phyloP scores from a whole-genome alignment of 1,140 invertebrate genomes.

The Drosophila biarmipes region DNA sequence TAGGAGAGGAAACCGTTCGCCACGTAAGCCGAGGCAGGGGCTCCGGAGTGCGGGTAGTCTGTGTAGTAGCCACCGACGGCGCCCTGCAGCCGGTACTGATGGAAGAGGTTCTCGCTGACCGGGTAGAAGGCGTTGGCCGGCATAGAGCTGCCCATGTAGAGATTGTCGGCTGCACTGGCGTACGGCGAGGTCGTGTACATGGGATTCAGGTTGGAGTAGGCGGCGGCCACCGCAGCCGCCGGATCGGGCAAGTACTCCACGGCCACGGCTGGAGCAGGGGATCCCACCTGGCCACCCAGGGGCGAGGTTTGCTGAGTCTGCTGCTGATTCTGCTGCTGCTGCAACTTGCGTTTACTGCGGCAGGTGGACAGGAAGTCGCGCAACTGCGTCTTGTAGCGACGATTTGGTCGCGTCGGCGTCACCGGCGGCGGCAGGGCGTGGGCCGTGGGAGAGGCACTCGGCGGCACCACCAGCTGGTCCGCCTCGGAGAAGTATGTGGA shows the following conservation, averaged over 20 bases:
- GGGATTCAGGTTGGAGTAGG: slow-evolving; percentile 93
- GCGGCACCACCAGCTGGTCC: slow-evolving; percentile 90
- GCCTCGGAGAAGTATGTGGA: slow-evolving; percentile 95
- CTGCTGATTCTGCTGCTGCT: slow-evolving; percentile 86
- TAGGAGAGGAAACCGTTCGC: slow-evolving; percentile 90
- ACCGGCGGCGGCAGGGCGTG: slow-evolving; percentile 85
- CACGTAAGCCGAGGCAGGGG: slow-evolving; percentile 87
- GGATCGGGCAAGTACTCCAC: slow-evolving; percentile 89
- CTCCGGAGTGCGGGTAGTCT: slow-evolving; percentile 87
- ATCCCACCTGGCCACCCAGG: slow-evolving; percentile 83
- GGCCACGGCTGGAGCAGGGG: slow-evolving; percentile 85
- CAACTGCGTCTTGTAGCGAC: slow-evolving; percentile 96
- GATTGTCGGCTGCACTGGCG: slow-evolving; percentile 87
- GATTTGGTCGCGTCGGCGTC: slow-evolving; percentile 91
- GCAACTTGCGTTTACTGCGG: slow-evolving; percentile 93
- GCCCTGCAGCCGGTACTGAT: slow-evolving; percentile 91
- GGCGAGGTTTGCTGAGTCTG: slow-evolving; percentile 84
- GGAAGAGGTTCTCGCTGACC: slow-evolving; percentile 93
- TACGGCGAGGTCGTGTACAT: slow-evolving; percentile 88
- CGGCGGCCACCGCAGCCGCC: slow-evolving; percentile 89
- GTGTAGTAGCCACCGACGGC: slow-evolving; percentile 89
- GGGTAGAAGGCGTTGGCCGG: slow-evolving; percentile 90
- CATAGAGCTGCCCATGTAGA: slow-evolving; percentile 88
- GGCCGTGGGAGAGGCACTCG: slow-evolving; percentile 83
- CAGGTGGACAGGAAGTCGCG: slow-evolving; percentile 96